These are phyloP conservation scores for Planococcus citri DNA, from an alignment of 1,140 invertebrate species.

Conservation along the genomic window DNA sequence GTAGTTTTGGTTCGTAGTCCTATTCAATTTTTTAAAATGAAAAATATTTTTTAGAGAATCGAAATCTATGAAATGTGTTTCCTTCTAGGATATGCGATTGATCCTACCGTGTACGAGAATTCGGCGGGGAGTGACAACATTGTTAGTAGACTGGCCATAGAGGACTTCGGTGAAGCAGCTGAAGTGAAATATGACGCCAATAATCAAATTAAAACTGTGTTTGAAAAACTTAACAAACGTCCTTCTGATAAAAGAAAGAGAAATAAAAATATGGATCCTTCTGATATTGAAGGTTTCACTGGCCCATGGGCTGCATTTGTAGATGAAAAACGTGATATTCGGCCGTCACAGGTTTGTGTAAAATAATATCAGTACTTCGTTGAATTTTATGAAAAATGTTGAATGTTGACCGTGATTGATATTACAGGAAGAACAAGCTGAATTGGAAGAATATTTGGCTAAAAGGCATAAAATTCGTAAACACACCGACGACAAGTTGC, in stretches of 20 bases:
- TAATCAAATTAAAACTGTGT: slow-evolving; percentile 62
- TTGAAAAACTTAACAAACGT: slow-evolving; percentile 63
- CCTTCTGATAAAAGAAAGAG: slow-evolving; percentile 79
- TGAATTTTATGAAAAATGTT: not conserved
- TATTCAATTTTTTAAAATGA: no score
- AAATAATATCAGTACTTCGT: not conserved
- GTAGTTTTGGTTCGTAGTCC: slow-evolving; percentile 60
- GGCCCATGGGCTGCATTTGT: slow-evolving; percentile 94
- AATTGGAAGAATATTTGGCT: slow-evolving; percentile 85
- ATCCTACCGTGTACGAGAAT: slow-evolving; percentile 68
- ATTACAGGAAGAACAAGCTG: slow-evolving; percentile 69
- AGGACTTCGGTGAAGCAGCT: slow-evolving; percentile 51
- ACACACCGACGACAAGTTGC: slow-evolving; percentile 72
- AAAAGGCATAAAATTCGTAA: slow-evolving; percentile 79
- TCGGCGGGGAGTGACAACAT: slow-evolving; percentile 33
- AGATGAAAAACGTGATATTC: slow-evolving; percentile 77
- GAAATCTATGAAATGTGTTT: slow-evolving; percentile 23
- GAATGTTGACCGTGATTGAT: not conserved
- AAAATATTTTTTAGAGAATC: not conserved
- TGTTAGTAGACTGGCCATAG: slow-evolving; percentile 40
- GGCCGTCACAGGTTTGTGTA: slow-evolving; percentile 56
- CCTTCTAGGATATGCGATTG: slow-evolving; percentile 72
- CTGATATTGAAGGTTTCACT: slow-evolving; percentile 86
- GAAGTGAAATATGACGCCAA: slow-evolving; percentile 32
- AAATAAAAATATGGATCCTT: slow-evolving; percentile 76